Evolutionary conservation across 2,113 vertebrate genomes (phyloP), one percentile per base, ranked within the genome.

Genomic region (Mustela nigripes): DNA sequence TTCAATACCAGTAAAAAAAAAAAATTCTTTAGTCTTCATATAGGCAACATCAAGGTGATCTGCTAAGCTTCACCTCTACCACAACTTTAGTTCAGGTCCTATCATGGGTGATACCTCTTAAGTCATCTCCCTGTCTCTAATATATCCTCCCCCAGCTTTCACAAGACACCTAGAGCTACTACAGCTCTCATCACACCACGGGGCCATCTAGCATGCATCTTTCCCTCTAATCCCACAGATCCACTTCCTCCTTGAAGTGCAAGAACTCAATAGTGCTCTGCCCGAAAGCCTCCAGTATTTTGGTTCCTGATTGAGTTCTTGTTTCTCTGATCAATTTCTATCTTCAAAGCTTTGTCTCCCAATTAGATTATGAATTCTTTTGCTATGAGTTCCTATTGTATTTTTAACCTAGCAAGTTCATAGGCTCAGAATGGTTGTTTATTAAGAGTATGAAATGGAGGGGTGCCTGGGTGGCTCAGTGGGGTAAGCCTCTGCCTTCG

Each of bases 371-470:
- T 76, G 48, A 82, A 91, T 48, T 78, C n/a, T 50, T 89, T 69
- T 45, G 21, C 12, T 79, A 26, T n/a, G 42, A 84, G 5, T 91
- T 81, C 62, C 14, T 39, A 26, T 82, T 36, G 26, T 67, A 65
- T 22, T 73, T 97, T 96, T 95, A 92, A 88, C 0, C 12, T n/a
- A 36, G 14, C 62, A 94, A 82, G 39, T 65, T 78, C 42, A 79
- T 95, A 28, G 24, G 1, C 85, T 94, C 42, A 42, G 33, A 21
- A 26, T 18, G 88, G 45, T 69, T 31, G 39, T 67, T 97, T 92
- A 73, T 89, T 80, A 83, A 82, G 65, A 71, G 5, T 81, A 24
- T 92, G 50, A 78, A 89, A 89, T 36, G 45, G 39, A 39, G 39
- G 39, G 39, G 39, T 5, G 42, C 42, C 42, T 5, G 42, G 42